These are phyloP conservation scores for Ptychobarbus kaznakovi DNA, from an alignment of 2,797 vertebrate species.

Conservation along the genomic window DNA sequence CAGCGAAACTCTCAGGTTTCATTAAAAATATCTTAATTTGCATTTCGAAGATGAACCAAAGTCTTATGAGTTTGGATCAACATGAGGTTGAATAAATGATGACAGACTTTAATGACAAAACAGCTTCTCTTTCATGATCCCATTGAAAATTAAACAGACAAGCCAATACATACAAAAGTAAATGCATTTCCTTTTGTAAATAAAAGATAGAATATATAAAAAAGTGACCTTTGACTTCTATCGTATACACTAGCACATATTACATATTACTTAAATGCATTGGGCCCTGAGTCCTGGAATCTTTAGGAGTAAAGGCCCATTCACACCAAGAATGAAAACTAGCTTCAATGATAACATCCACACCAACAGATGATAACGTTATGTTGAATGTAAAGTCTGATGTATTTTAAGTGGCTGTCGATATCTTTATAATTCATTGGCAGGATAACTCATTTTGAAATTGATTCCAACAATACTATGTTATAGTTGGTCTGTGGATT, in stretches of 20 bases:
- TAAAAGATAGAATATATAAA: not conserved
- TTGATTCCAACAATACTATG: not conserved
- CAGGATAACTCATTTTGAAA: not conserved
- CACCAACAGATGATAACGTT: not conserved
- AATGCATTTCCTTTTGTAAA: not conserved
- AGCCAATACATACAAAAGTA: not conserved
- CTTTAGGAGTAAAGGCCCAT: not conserved
- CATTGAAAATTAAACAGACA: not conserved
- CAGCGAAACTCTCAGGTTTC: too few species aligned
- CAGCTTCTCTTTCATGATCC: slow-evolving; percentile 3
- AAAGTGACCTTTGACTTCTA: slow-evolving; percentile 21
- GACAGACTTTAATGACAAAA: slow-evolving; percentile 28
- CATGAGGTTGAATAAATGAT: not conserved
- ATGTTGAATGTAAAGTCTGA: not conserved
- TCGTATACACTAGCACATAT: not conserved
- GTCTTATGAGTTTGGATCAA: not conserved
- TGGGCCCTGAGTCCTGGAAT: not conserved
- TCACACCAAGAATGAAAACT: not conserved
- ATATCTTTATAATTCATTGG: not conserved
- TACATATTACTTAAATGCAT: not conserved
- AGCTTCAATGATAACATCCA: not conserved
- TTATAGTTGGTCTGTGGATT: not conserved
- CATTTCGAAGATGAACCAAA: too few species aligned
- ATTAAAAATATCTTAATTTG: too few species aligned
- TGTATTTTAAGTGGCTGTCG: not conserved